These are phyloP conservation scores for Thera britannica DNA, from an alignment of 2,888 invertebrate genomes.

Conservation along the genomic window DNA sequence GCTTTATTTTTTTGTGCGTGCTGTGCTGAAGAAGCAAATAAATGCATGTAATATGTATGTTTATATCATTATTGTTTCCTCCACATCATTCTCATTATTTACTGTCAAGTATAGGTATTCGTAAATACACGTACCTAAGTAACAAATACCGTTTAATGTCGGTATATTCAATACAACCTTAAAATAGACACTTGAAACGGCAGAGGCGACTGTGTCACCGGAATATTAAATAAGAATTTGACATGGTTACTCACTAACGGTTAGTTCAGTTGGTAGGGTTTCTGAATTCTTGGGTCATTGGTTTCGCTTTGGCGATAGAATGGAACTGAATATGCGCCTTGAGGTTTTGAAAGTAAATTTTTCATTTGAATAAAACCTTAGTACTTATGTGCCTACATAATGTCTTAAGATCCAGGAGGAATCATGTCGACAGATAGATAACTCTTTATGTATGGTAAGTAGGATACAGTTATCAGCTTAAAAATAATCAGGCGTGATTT, in stretches of 20 bases:
- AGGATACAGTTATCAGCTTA: no score
- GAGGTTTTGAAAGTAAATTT: background rate
- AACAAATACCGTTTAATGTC: no score
- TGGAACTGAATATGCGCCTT: background rate
- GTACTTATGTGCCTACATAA: background rate
- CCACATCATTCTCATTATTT: no score
- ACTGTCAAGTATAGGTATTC: no score
- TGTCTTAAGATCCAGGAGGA: background rate
- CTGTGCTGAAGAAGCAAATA: no score
- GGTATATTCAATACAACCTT: background rate
- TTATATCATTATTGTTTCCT: no score
- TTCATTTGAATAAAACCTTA: background rate
- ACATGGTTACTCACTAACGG: constrained; percentile 40
- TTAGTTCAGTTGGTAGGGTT: constrained; percentile 20
- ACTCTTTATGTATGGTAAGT: no score
- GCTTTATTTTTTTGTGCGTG: no score
- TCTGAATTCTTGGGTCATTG: constrained; percentile 36
- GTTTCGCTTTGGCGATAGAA: constrained; percentile 13
- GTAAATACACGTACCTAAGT: no score
- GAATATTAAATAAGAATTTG: constrained; percentile 40
- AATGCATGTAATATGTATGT: no score
- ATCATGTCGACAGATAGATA: no score
- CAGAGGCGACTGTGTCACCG: constrained; percentile 26
- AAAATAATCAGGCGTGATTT: no score
- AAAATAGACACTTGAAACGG: constrained; percentile 23